Conservation (phyloP, 1,140 invertebrate genomes). For the Reticulitermes speratus region DNA sequence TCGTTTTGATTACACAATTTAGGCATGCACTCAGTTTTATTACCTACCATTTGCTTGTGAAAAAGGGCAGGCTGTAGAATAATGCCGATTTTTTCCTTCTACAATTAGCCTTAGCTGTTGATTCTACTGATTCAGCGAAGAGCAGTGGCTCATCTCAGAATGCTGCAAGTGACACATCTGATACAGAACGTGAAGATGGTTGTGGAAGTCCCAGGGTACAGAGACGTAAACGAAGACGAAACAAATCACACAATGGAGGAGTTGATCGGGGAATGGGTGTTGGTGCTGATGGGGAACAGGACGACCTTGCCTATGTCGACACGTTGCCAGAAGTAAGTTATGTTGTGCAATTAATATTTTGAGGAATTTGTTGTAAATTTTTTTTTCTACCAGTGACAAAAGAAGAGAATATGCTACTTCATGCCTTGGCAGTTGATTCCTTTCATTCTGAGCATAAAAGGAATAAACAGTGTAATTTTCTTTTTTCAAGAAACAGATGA, state of each 20-base stretch:
- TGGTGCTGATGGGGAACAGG: conserved; percentile 58
- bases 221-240: conserved; percentile 43
- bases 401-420: no score
- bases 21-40: no score
- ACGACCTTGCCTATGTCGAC: conserved; percentile 83
- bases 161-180: conserved; percentile 65
- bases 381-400: no score
- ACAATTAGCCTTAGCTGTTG: conserved; percentile 19
- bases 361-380: no score
- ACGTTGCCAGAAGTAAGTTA: conserved; percentile 80
- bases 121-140: conserved; percentile 30
- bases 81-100: not conserved
- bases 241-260: conserved; percentile 39
- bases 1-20: no score
- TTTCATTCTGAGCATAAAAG: no score
- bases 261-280: conserved; percentile 50
- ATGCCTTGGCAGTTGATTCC: no score
- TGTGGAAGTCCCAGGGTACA: conserved; percentile 55
- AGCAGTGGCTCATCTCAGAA: conserved; percentile 34
- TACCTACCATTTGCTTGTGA: no score
- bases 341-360: not conserved
- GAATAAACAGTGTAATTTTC: no score
- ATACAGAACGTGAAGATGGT: conserved; percentile 75
- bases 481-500: no score
- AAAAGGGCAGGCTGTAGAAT: no score